These are phyloP conservation scores for Dione vanillae DNA, from an alignment of 2,888 invertebrate genomes.

Conservation along the genomic window DNA sequence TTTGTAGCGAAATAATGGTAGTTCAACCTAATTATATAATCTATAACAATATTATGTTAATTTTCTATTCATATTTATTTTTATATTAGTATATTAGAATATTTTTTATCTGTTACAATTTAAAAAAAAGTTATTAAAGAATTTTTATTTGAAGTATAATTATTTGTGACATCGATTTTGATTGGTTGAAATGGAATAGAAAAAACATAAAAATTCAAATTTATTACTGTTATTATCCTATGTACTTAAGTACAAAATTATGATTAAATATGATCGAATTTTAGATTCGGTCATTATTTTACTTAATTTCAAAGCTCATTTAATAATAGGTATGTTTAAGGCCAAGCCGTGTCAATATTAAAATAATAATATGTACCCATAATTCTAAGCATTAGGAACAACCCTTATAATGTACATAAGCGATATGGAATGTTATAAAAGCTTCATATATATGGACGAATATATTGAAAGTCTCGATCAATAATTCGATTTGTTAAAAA, in stretches of 20 bases:
- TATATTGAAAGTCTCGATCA: constrained; percentile 19
- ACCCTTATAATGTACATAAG: constrained; percentile 69
- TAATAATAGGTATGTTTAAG: constrained; percentile 31
- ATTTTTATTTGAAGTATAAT: background rate
- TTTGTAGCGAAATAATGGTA: constrained; percentile 70
- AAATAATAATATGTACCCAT: constrained; percentile 52
- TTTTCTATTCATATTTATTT: constrained; percentile 1
- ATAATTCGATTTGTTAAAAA: constrained; percentile 20
- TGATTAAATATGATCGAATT: constrained; percentile 17
- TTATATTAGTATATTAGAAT: background rate
- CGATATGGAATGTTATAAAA: constrained; percentile 65
- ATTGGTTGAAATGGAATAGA: constrained; percentile 12
- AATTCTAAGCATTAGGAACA: constrained; percentile 73
- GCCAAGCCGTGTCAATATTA: constrained; percentile 41
- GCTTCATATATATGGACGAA: constrained; percentile 56
- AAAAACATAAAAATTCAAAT: constrained; percentile 38
- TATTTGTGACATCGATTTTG: background rate
- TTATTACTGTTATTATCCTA: constrained; percentile 37
- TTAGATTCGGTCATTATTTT: constrained; percentile 14
- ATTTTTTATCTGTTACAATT: background rate
- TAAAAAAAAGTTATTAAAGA: background rate
- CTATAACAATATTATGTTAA: constrained; percentile 6
- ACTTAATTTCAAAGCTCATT: constrained; percentile 28
- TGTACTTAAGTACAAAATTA: constrained; percentile 26
- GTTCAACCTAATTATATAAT: constrained; percentile 48